Conservation (phyloP, 2,888 invertebrate species). For the Patella ulyssiponensis region DNA sequence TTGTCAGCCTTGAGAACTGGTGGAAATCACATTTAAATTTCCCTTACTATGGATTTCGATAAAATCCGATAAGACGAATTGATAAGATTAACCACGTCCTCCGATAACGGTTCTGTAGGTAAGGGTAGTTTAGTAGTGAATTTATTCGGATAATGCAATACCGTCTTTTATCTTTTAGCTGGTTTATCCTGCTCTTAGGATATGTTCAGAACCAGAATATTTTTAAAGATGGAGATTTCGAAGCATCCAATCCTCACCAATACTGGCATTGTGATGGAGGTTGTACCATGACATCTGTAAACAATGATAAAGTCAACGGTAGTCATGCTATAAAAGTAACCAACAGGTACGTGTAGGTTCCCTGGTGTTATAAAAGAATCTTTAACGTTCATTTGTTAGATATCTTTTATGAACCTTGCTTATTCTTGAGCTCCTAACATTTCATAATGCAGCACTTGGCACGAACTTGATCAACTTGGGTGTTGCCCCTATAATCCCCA, state of each 20-base stretch:
- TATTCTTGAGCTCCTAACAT: too few relatives aligned
- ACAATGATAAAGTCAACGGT: slow-evolving; percentile 3
- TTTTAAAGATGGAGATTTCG: background rate
- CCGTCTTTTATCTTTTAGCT: background rate
- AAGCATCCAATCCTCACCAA: background rate
- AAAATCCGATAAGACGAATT: too few relatives aligned
- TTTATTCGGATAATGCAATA: too few relatives aligned
- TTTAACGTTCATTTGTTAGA: background rate
- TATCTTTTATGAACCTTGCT: background rate
- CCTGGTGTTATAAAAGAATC: background rate
- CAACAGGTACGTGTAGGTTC: background rate
- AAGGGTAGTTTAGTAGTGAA: too few relatives aligned
- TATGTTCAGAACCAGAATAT: background rate
- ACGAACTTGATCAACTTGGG: too few relatives aligned
- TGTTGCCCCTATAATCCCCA: too few relatives aligned
- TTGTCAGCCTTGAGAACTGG: too few relatives aligned
- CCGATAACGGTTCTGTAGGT: too few relatives aligned
- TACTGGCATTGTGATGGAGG: background rate
- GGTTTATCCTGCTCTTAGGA: background rate
- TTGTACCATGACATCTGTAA: background rate
- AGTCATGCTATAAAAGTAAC: background rate
- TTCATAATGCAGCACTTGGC: too few relatives aligned
- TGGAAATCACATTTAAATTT: too few relatives aligned
- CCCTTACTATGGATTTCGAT: too few relatives aligned
- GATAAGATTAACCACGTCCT: too few relatives aligned